These are phyloP conservation scores for Burhinus bistriatus DNA, from an alignment of 2,113 vertebrate genomes.

Conservation along the genomic window DNA sequence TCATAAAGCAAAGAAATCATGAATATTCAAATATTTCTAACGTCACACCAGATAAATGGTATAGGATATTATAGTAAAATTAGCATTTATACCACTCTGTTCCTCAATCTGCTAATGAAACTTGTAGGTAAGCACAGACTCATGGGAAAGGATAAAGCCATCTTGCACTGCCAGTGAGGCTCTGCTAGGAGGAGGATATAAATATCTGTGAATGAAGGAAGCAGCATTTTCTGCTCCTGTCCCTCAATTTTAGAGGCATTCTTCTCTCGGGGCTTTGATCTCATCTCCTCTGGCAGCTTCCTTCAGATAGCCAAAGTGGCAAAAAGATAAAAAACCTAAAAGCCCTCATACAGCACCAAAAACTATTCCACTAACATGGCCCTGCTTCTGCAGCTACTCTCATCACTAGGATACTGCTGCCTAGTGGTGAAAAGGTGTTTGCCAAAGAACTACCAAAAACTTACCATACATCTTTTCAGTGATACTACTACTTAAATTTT, in stretches of 20 bases:
- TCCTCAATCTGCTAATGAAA: not conserved
- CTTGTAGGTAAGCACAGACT: not conserved
- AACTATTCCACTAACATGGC: not conserved
- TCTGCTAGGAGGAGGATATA: not conserved
- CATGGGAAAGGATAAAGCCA: not conserved
- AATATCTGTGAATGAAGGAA: not conserved
- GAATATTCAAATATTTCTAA: not conserved
- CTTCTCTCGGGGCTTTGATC: not conserved
- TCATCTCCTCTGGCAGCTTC: not conserved
- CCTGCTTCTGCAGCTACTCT: not conserved
- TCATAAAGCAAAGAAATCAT: not conserved
- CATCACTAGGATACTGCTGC: not conserved
- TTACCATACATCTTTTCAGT: not conserved
- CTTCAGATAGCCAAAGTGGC: not conserved
- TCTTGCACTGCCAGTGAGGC: not conserved
- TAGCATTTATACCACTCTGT: not conserved
- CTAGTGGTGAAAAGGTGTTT: not conserved
- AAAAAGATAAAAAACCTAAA: not conserved
- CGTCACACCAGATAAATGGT: not conserved
- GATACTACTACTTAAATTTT: not conserved
- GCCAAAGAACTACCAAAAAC: not conserved
- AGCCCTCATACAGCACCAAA: not conserved
- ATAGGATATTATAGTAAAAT: not conserved
- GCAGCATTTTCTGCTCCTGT: not conserved
- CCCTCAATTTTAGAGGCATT: not conserved